Evolutionary conservation across 2,113 vertebrate genomes (phyloP), one percentile per base, ranked within the genome.

Genomic region (Nymphicus hollandicus): DNA sequence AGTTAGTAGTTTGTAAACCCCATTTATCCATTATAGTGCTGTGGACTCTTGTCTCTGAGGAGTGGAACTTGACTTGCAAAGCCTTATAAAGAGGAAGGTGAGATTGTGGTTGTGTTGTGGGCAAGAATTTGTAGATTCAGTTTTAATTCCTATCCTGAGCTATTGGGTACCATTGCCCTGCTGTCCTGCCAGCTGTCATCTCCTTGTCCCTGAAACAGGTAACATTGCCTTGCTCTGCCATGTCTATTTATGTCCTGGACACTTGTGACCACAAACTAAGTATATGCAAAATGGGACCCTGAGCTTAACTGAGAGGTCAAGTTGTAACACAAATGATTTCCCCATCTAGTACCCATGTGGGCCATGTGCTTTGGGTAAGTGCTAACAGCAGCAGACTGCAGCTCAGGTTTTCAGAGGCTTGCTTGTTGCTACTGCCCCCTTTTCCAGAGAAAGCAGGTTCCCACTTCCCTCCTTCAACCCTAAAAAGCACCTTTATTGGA

Each of bases 281-380:
- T 17, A 3, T 31, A 19, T 13, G 18, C 27, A 55, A 63, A 85
- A 46, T 1, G 19, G 13, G 13, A 37, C 24, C 10, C 41, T 66
- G 65, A 73, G 58, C 65, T 84, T 47, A 47, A 10, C 53, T 70
- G 60, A 60, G 74, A 68, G 39, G 17, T 39, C 23, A 55, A 90
- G 56, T 44, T 1, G 0, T 13, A 78, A 41, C 27, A 64, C 61
- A 35, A 60, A 14, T 1, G 1, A 24, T 82, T 86, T 64, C 14
- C 39, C 37, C 6, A 0, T 35, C 28, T 50, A 18, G 10, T n/a
- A 35, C 44, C 16, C 41, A 44, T 0, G 1, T 11, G 35, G 43
- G 17, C 31, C 29, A 27, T 3, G 2, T 69, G 6, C n/a, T 43
- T 50, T 29, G 22, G 18, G 56, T 4, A 53, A 53, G 24, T 33